These are phyloP conservation scores for Bombus confusus DNA, from an alignment of 1,140 invertebrate genomes.

Conservation along the genomic window DNA sequence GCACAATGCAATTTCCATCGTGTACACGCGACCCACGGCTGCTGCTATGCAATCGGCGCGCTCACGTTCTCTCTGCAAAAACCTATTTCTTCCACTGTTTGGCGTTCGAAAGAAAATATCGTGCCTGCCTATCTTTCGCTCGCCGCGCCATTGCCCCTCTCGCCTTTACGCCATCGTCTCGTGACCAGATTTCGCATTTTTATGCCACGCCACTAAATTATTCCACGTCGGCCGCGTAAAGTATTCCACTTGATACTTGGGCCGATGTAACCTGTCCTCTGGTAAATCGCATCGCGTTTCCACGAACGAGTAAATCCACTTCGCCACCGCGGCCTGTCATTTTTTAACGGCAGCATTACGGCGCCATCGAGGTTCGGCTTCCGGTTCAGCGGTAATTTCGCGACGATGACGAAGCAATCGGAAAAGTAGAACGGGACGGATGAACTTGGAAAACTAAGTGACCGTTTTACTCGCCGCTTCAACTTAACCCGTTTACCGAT, in stretches of 20 bases:
- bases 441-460: too few relatives aligned
- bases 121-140: background rate
- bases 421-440: too few relatives aligned
- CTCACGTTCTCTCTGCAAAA: background rate
- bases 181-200: conserved; percentile 16
- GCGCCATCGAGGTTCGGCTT: background rate
- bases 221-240: background rate
- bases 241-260: background rate
- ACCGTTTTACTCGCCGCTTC: background rate
- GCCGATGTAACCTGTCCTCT: background rate
- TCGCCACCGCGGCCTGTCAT: background rate
- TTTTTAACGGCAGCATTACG: background rate
- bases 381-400: background rate
- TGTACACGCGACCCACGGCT: conserved; percentile 59
- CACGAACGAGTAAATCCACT: conserved; percentile 1
- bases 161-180: background rate
- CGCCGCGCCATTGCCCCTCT: background rate
- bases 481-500: background rate
- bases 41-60: background rate
- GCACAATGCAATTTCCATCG: conserved; percentile 78
- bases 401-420: background rate
- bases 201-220: background rate
- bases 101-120: conserved; percentile 32
- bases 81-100: conserved; percentile 32
- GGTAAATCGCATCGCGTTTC: conserved; percentile 8